Evolutionary conservation across 1,140 invertebrate genomes (phyloP), one percentile per base, ranked within the genome.

Genomic region (Maconellicoccus hirsutus): DNA sequence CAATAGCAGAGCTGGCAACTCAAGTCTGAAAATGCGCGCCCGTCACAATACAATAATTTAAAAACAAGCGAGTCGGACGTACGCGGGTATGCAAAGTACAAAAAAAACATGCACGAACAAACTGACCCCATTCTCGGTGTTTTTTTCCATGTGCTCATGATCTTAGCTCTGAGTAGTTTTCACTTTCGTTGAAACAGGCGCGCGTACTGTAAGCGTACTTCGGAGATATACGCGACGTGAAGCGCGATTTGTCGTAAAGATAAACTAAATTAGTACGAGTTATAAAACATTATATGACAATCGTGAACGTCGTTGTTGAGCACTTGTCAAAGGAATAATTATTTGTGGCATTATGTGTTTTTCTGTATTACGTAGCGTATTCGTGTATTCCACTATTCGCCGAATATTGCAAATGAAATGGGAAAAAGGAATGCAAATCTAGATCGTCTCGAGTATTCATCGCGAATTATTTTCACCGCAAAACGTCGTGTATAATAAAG

Each of bases 221-320:
- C 29, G 29, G 3, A 33, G 29, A 16, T 52, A 52, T 3, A 38
- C 6, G 33, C 10, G 42, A 52, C 42, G 42, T 52, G n/a, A 33
- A 52, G n/a, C 42, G 42, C 42, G 42, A 52, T 52, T 52, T 52
- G 42, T 52, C 42, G 42, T 52, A 52, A 52, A 52, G 42, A 52
- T 52, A 52, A 52, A 52, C 42, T 52, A 19, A 19, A 52, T 52
- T 52, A 52, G 42, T 16, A 14, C 10, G n/a, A 16, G 42, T 52
- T 52, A 19, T 52, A 52, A 52, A 52, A 52, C n/a, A 52, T 52
- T 52, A 52, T 52, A 52, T 52, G 42, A 52, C 42, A 52, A 52
- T 52, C 42, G 42, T 52, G 42, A 52, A 52, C 42, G 42, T 16
- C 29, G 29, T 33, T 33, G 29, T 33, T 16, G 42, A 52, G 12